Conservation (phyloP, 2,888 invertebrate species). For the Timema cristinae region DNA sequence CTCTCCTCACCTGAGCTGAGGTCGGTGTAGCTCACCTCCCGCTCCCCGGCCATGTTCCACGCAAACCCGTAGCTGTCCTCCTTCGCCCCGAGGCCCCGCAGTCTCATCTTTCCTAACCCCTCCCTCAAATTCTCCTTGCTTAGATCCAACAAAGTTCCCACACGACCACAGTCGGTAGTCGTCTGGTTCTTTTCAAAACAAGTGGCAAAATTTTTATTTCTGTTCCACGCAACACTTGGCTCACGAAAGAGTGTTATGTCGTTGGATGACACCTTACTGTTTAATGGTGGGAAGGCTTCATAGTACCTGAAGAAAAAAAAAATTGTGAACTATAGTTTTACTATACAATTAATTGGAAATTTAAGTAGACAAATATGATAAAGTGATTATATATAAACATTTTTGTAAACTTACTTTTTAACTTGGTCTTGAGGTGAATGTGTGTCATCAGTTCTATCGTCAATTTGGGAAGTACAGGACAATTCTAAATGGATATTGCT, state of each 20-base stretch:
- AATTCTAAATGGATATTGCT: constrained; percentile 30
- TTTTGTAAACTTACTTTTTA: constrained; percentile 38
- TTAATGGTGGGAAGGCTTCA: constrained; percentile 45
- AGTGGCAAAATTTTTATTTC: constrained; percentile 20
- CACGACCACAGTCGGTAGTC: background rate
- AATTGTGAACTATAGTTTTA: background rate
- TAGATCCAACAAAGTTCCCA: too few relatives aligned
- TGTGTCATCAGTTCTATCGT: background rate
- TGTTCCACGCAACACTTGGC: constrained; percentile 20
- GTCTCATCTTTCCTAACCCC: constrained; percentile 19
- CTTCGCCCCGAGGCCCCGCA: constrained; percentile 18
- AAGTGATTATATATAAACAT: background rate
- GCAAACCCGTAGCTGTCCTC: constrained; percentile 41
- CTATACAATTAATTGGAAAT: background rate
- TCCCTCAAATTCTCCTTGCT: background rate
- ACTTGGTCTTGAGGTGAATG: constrained; percentile 40
- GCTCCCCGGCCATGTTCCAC: constrained; percentile 43
- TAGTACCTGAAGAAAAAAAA: constrained; percentile 41
- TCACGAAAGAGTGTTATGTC: constrained; percentile 17
- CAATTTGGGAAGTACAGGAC: constrained; percentile 22
- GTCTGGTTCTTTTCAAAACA: constrained; percentile 22
- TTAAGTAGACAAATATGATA: background rate
- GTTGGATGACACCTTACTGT: constrained; percentile 17
- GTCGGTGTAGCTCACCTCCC: constrained; percentile 36
- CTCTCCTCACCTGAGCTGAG: constrained; percentile 27